Evolutionary conservation across 2,888 invertebrate genomes (phyloP), one percentile per base, ranked within the genome.

Genomic region (Asteroscopus sphinx): DNA sequence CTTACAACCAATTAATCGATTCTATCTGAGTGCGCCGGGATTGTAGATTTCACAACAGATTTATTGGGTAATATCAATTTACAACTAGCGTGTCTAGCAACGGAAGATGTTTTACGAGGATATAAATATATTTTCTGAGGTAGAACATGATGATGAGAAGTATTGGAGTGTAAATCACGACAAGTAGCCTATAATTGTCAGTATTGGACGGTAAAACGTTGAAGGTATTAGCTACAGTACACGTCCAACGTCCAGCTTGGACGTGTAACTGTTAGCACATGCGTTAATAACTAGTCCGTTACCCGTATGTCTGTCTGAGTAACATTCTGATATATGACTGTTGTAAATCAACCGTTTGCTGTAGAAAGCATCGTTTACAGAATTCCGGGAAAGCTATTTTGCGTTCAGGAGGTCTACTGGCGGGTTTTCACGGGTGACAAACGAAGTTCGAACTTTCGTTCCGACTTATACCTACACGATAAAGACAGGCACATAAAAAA

Each of bases 1-100:
- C 75, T 69, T 64, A 76, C 68, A 69, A 40, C 58, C 57, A 68
- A 79, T 81, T 79, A 79, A 83, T 76, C 71, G 77, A 68, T 67
- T 64, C 62, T 59, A 64, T 54, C 68, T 54, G 57, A 58, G 37
- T 46, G 46, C 66, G 35, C 40, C 51, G 56, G 49, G 65, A 71
- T 70, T 57, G 68, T 73, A 60, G 58, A 68, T 70, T 73, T 69
- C 69, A 53, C 47, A 48, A 64, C 49, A 32, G 42, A 73, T 73
- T 73, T 68, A 64, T 67, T 59, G 44, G 32, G 12, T 54, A 70
- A 51, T 55, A 15, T 42, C 45, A 13, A 59, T 64, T 59, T 55
- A 59, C 53, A 46, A 36, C 7, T 33, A 49, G 52, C 45, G 30
- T 62, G 47, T 39, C 35, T 12, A 41, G 51, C 36, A 46, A 48